Conservation (phyloP, 2,888 invertebrate genomes). For the Drosophila putrida region DNA sequence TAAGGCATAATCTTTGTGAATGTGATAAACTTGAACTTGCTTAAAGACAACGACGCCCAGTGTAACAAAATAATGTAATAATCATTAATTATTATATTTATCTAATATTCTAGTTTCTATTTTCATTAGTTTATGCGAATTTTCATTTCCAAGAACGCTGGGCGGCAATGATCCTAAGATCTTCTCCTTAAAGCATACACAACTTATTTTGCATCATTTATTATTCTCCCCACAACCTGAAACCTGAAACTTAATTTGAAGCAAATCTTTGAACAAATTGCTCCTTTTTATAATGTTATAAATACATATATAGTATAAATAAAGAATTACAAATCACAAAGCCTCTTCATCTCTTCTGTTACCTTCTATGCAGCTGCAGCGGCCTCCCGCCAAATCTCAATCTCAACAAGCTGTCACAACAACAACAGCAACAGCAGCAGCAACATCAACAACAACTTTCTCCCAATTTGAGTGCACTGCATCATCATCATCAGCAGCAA, state of each 20-base stretch:
- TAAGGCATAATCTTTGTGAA: not conserved
- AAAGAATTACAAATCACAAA: constrained; percentile 66
- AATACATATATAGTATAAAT: constrained; percentile 28
- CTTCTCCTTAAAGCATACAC: constrained; percentile 28
- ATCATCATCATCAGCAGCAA: constrained; percentile 70
- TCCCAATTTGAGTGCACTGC: constrained; percentile 66
- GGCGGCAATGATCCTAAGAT: constrained; percentile 83
- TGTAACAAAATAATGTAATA: constrained; percentile 73
- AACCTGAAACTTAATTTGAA: constrained; percentile 45
- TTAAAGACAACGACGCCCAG: constrained; percentile 79
- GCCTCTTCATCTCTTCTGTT: constrained; percentile 77
- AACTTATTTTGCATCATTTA: constrained; percentile 46
- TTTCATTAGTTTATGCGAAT: constrained; percentile 8
- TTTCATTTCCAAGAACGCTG: constrained; percentile 77
- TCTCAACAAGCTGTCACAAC: constrained; percentile 73
- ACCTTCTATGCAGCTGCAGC: constrained; percentile 80
- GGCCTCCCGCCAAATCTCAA: constrained; percentile 79
- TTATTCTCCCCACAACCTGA: constrained; percentile 2
- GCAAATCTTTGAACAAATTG: constrained; percentile 78
- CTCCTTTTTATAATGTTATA: constrained; percentile 54
- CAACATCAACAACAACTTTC: constrained; percentile 68
- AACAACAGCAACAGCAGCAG: constrained; percentile 49
- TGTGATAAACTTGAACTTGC: constrained; percentile 7
- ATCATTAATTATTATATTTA: not conserved
- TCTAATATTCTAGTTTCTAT: not conserved